Conservation (phyloP, 1,140 invertebrate species). For the Lineus longissimus region DNA sequence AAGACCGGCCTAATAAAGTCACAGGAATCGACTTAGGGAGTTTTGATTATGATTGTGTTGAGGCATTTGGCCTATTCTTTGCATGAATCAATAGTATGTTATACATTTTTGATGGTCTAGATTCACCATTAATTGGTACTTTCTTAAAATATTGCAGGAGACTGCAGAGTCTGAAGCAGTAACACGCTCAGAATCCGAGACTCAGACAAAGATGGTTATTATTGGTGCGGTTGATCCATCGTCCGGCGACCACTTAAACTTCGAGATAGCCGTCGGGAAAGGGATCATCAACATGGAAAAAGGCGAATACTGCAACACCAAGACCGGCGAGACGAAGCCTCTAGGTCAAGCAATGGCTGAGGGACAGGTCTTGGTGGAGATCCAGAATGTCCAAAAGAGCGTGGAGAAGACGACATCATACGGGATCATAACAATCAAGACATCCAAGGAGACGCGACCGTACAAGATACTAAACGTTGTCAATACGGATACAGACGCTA, state of each 20-base stretch:
- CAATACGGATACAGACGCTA: slow-evolving; percentile 34
- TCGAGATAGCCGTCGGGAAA: slow-evolving; percentile 40
- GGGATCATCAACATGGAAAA: slow-evolving; percentile 41
- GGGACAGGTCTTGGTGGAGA: slow-evolving; percentile 53
- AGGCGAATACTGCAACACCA: slow-evolving; percentile 27
- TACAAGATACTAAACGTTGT: slow-evolving; percentile 39
- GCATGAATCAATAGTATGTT: too few species aligned
- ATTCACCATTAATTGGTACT: too few species aligned
- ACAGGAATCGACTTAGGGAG: too few species aligned
- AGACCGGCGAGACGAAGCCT: slow-evolving; percentile 41
- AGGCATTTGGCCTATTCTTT: too few species aligned
- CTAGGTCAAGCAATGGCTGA: slow-evolving; percentile 58
- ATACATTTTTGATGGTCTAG: too few species aligned
- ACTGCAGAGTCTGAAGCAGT: slow-evolving; percentile 30
- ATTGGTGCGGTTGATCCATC: slow-evolving; percentile 41
- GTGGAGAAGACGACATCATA: slow-evolving; percentile 40
- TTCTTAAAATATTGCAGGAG: too few species aligned
- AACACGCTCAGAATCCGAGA: slow-evolving; percentile 28
- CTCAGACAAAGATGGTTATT: slow-evolving; percentile 42
- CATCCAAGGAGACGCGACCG: slow-evolving; percentile 34
- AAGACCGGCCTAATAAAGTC: too few species aligned
- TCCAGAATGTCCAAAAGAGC: slow-evolving; percentile 36
- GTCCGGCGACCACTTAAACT: slow-evolving; percentile 26
- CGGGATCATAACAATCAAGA: slow-evolving; percentile 49
- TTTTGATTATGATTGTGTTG: too few species aligned